phyloP scores from a whole-genome alignment of 1,140 invertebrate species.

The Hirudo medicinalis region DNA sequence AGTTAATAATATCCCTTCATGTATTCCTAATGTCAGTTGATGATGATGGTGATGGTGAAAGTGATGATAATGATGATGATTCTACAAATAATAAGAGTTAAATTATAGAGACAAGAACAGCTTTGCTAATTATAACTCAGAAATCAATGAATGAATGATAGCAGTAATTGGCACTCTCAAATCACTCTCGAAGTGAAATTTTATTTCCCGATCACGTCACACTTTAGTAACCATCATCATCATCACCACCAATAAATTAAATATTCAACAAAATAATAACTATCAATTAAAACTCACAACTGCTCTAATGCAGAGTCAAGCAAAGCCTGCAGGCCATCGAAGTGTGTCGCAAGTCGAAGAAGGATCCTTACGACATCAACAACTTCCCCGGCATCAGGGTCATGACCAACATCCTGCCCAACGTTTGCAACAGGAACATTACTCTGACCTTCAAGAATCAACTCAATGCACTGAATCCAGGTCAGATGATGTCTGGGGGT shows the following conservation, averaged over 20 bases:
- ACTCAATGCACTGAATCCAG: constrained; percentile 43
- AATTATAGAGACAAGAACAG: too few relatives aligned
- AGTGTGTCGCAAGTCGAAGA: constrained; percentile 33
- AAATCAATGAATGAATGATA: too few relatives aligned
- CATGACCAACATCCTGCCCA: constrained; percentile 51
- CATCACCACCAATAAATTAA: too few relatives aligned
- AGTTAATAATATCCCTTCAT: constrained; percentile 23
- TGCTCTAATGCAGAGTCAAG: constrained; percentile 33
- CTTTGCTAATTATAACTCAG: too few relatives aligned
- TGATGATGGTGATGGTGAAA: too few relatives aligned
- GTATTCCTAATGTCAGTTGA: background rate
- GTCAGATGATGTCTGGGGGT: constrained; percentile 28
- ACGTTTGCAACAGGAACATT: constrained; percentile 61
- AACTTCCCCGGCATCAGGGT: constrained; percentile 31
- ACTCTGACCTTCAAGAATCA: constrained; percentile 75
- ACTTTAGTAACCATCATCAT: too few relatives aligned
- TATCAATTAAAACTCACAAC: background rate
- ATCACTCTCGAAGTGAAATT: too few relatives aligned
- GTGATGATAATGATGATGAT: too few relatives aligned
- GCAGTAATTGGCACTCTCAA: too few relatives aligned
- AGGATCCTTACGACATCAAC: constrained; percentile 28
- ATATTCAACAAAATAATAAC: background rate
- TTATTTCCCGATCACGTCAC: too few relatives aligned
- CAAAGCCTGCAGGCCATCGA: constrained; percentile 40
- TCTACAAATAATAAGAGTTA: too few relatives aligned